Base-by-base conservation (phyloP, 2,888 invertebrate species). In the Epinotia demarniana region DNA sequence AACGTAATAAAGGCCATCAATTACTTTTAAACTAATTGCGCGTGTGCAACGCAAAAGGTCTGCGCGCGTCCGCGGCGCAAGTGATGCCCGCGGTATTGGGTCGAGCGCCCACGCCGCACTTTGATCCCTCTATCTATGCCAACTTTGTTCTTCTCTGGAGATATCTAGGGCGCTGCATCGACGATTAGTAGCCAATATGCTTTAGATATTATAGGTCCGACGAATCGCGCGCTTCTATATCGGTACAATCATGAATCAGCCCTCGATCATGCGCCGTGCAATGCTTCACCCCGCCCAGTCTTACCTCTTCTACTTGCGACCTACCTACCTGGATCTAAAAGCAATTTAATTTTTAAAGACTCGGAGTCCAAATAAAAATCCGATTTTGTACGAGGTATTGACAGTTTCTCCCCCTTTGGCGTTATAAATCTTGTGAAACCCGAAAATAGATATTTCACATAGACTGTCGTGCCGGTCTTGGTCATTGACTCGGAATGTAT, bases 121-220 rank as follows among this genome's bases (percentile, higher is more conserved):
- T 93, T 93, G 93, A 92, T 92, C 92, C 89, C 87, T 83, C 83
- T 87, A 89, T 92, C 92, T 91, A 94, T 93, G 93, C 93, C 93
- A 94, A 93, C 90, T 92, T 88, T 88, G 90, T 91, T 91, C 90
- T 90, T 87, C 90, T 88, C 87, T 89, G 88, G 90, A 88, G 84
- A 89, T 89, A 92, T 92, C 90, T 92, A 90, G 90, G 89, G 83
- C 91, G 87, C 84, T 90, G 87, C 87, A 89, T 86, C 87, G 84
- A 83, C 81, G 83, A 81, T 86, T 84, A 83, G 84, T 62, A 68
- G 79, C 81, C 84, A 84, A 84, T 81, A 83, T 83, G 84, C 84
- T 85, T 79, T 81, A 84, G 86, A 86, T 87, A 86, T 83, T 85
- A 89, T 87, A 85, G 83, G 83, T 83, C 82, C 82, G 80, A 83